Base-by-base conservation (phyloP, 2,113 vertebrate species). In the Cnemophilus loriae region DNA sequence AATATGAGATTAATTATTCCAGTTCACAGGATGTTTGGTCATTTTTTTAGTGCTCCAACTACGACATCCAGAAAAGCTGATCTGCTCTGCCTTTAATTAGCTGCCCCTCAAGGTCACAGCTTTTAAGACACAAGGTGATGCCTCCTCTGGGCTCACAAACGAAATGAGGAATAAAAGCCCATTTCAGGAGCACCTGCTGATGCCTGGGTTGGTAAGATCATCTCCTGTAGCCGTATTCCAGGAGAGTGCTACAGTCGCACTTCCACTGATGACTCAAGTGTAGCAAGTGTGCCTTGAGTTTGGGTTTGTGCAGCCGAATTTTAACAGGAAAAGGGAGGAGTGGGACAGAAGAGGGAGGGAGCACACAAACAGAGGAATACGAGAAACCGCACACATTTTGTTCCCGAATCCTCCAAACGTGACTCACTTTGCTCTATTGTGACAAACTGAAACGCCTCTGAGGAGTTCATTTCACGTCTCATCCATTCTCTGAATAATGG, bases 381-480 rank as follows among this genome's bases (percentile, higher is more conserved):
- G 52, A 86, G 78, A 65, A 76, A 70, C 13, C 0, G 1, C 88
- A 89, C 79, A 37, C 46, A 82, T 95, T 96, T 91, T 95, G 61
- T 63, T 78, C 95, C 95, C 19, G 11, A 93, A 91, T 79, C 95
- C 96, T 96, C 91, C 86, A 73, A 82, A 95, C 30, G 64, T 90
- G 97, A 97, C 95, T 97, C 95, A 96, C 92, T 96, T 94, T 60
- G 92, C 87, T 97, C 84, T 96, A 69, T 95, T 96, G 95, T 97
- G 97, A 98, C 97, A 97, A 97, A 96, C 94, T 42, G 87, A 97
- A 96, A 93, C 67, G 90, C 97, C 97, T 97, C 97, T 73, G 47
- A 96, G 96, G 97, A 98, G 97, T 97, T 98, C 97, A 97, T 97
- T 97, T 97, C 96, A 96, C 53, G 52, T 97, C 95, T 98, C 97